Evolutionary conservation across 2,888 invertebrate genomes (phyloP), one percentile per base, ranked within the genome.

Genomic region (Resseliella maxima): DNA sequence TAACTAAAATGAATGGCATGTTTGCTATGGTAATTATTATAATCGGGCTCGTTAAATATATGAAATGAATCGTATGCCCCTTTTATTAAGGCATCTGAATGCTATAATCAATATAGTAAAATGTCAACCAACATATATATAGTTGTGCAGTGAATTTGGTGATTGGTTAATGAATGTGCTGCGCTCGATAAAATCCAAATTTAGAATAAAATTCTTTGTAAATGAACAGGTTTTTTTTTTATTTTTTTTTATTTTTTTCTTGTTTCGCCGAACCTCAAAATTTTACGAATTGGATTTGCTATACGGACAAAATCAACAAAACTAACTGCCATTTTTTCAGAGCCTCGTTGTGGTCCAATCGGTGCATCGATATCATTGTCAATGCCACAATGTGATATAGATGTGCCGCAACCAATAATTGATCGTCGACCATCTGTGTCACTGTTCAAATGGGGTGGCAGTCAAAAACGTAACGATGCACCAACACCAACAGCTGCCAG

Each of bases 261-360:
- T 41, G 41, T 5, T 12, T 41, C 5, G 41, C 41, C 12, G 12
- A 5, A 8, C 41, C 41, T 41, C 21, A 27, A 59, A 3, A 59
- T 59, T 59, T 24, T 59, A 31, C 8, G 59, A 59, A 31, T 31
- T 64, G 54, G 1, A 36, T 81, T 21, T 1, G 36, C 35, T 35
- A 18, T 15, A 81, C 35, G 36, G 3, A 21, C 3, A 87, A 86
- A 86, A 87, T 85, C 85, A 86, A 85, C 59, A n/a, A n/a, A n/a
- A n/a, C n/a, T n/a, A n/a, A n/a, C n/a, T n/a, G n/a, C n/a, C n/a
- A 87, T 87, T 87, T 87, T 92, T 92, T 87, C 93, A 95, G 95
- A 95, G 92, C 93, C 91, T 88, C 91, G 94, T 92, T 95, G 95
- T 92, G 95, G 95, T 89, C 94, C 95, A 89, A 93, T 94, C 90